Evolutionary conservation across 2,113 vertebrate species (phyloP).

Genomic region (Aegithalos caudatus): DNA sequence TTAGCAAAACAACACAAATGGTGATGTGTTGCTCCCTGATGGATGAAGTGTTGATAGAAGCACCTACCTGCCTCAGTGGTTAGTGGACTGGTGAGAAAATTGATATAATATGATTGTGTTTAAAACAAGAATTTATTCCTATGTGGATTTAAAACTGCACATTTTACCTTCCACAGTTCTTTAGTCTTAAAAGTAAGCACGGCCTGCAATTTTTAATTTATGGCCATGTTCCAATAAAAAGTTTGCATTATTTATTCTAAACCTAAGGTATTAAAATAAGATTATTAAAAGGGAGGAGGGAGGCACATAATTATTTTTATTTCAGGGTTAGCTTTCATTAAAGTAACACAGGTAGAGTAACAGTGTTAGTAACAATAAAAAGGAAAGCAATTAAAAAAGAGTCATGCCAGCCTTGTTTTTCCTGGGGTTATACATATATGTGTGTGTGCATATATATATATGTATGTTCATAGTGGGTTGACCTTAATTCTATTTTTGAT

Average conservation of each 20-base stretch:
- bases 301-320: neutral
- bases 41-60: neutral
- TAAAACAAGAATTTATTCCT: neutral
- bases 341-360: neutral
- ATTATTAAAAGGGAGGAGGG: neutral
- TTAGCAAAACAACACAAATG: neutral
- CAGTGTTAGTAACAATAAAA: neutral
- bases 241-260: neutral
- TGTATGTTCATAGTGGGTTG: neutral
- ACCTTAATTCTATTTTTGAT: neutral
- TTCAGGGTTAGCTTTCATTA: neutral
- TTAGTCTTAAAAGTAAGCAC: neutral
- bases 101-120: neutral
- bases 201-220: neutral
- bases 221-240: neutral
- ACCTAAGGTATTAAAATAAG: neutral
- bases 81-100: neutral
- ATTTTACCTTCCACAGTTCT: neutral
- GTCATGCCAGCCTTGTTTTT: neutral
- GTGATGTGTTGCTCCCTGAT: neutral
- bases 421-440: neutral
- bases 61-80: neutral
- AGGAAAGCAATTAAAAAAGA: neutral
- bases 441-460: rapidly evolving
- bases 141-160: neutral